phyloP scores from a whole-genome alignment of 2,797 vertebrate genomes.

The Cynodonichthys magdalenae region DNA sequence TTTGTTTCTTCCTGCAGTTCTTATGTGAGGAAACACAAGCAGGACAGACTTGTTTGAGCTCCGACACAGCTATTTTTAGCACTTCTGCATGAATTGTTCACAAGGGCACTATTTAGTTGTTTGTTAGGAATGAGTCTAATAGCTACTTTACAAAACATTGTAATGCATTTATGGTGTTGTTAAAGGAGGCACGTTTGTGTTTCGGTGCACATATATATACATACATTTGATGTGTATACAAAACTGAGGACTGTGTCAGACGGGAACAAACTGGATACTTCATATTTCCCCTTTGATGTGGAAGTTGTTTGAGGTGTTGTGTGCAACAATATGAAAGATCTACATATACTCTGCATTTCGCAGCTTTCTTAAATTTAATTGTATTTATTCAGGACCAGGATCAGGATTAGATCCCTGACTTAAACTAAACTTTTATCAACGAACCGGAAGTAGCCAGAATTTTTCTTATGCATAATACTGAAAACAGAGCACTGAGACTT shows the following conservation, averaged over 20 bases:
- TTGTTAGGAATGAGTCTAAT: conserved; percentile 15
- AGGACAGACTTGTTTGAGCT: conserved; percentile 50
- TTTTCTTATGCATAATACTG: too few relatives aligned
- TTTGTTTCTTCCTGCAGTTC: conserved; percentile 37
- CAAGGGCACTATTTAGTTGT: conserved; percentile 21
- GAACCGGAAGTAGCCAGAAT: too few relatives aligned
- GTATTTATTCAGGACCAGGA: too few relatives aligned
- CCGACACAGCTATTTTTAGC: conserved; percentile 57
- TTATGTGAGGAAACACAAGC: conserved; percentile 49
- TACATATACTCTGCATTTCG: background rate
- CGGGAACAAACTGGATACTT: conserved; percentile 62
- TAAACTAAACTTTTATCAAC: too few relatives aligned
- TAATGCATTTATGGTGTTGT: background rate
- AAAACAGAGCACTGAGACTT: too few relatives aligned
- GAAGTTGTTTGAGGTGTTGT: conserved; percentile 32
- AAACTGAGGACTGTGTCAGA: conserved; percentile 22
- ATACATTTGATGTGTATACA: conserved; percentile 12
- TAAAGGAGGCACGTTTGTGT: background rate
- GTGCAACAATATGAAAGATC: background rate
- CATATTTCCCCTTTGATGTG: conserved; percentile 47
- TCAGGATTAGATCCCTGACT: too few relatives aligned
- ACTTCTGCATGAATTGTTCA: conserved; percentile 22
- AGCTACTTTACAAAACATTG: background rate
- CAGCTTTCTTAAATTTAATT: background rate
- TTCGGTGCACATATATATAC: conserved; percentile 5